Base-by-base conservation (phyloP, 2,113 vertebrate species). In the Caloenas nicobarica region DNA sequence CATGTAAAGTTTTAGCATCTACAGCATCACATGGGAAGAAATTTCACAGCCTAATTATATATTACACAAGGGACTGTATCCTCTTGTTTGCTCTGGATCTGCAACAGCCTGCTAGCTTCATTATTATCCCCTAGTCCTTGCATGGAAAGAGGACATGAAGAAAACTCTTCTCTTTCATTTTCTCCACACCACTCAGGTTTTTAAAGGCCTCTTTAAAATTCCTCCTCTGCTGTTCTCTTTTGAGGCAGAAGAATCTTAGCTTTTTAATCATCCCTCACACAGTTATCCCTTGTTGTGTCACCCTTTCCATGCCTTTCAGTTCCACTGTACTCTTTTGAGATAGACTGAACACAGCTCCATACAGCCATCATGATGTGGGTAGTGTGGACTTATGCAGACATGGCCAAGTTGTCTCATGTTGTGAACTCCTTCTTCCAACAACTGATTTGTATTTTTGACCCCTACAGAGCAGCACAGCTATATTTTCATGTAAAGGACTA, bases 201-300 rank as follows among this genome's bases (percentile, higher is more conserved):
- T 80, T 53, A 94, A 89, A 74, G 66, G 33, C 28, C 31, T 94
- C 82, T 95, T 92, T 74, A 86, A 85, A 88, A 91, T 90, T 90
- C 76, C 51, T 93, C 36, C 71, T 88, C 82, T 93, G 54, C 71
- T 90, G 17, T 83, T 88, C 74, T 50, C 25, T 90, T 93, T 88
- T 50, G 64, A 95, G 5, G 36, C 71, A 86, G 71, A 93, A 74
- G 66, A 85, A 72, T 38, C 57, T 74, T 44, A 80, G 22, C n/a
- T 74, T 93, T 94, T 69, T 56, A 64, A 85, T 85, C 44, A 77
- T 86, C 16, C 54, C 18, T 95, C 36, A 76, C 13, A 38, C 3
- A 19, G 58, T 72, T 95, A 58, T 61, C 76, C 60, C n/a, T 72
- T 77, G 11, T 60, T 73, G 28, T 70, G 25, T 82, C 84, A 80